Base-by-base conservation (phyloP, 2,797 vertebrate genomes). In the Arrhamphus sclerolepis region DNA sequence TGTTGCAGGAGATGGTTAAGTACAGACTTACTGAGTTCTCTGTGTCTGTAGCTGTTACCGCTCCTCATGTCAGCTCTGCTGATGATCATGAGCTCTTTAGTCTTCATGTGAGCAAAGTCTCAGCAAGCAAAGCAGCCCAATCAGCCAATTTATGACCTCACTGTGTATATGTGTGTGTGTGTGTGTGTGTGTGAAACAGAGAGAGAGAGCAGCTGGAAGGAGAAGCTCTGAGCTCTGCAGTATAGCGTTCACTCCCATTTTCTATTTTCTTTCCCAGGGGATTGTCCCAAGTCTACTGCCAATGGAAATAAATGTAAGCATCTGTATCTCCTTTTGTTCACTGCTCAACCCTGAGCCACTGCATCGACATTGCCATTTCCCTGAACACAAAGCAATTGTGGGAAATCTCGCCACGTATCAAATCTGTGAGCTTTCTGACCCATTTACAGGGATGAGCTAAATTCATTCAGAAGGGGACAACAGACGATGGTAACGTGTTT, bases 81-180 rank as follows among this genome's bases (percentile, higher is more conserved):
- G 66, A 77, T 69, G 57, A 81, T 67, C 71, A 81, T 6, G n/a
- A 56, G 64, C 62, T 70, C 70, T 44, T 26, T 46, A 54, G 46
- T 79, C 69, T 80, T 78, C 77, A 69, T 68, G 66, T 57, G 66
- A 81, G 75, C 48, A 67, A 63, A 80, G 62, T 59, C 60, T 83
- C 76, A 84, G 69, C 74, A 73, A 85, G 74, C 79, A 81, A 86
- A 77, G 76, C 64, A 83, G 78, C 66, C 63, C 46, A 71, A 77
- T 79, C 73, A 67, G 85, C 83, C 91, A 91, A 81, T 77, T 73
- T 59, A 82, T 91, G 90, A 92, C 87, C 87, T 92, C 86, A 91
- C 62, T 69, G 26, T 59, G 47, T 57, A 56, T 70, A 55, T 58
- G 68, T 69, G 44, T 39, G 68, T 63, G 50, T 18, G 34, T 59